A percentile compares a stretch with the other conserved stretches of the same genome.
These are phyloP conservation scores for Achlya flavicornis DNA, from an alignment of 2,888 invertebrate species.

Conservation along the genomic window DNA sequence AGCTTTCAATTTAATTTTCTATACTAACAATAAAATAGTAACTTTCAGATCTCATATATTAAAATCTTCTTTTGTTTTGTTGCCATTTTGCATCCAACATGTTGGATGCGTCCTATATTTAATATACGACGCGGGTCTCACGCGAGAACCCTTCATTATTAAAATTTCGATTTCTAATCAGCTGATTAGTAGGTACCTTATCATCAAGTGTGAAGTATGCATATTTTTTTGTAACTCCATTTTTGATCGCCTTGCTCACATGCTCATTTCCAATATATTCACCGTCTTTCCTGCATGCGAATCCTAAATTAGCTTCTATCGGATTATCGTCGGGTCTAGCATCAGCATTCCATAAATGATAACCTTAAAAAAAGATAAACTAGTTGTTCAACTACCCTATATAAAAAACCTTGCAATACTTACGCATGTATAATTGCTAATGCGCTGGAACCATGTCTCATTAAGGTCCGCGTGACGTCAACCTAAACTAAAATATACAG, in stretches of 20 bases:
- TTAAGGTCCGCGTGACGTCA: no score
- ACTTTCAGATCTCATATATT: no score
- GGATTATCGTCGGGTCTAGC: constrained; percentile 93
- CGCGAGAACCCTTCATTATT: no score
- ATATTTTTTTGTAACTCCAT: constrained; percentile 89
- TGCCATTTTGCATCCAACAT: no score
- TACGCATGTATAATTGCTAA: no score
- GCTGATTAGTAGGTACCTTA: constrained; percentile 67
- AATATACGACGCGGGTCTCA: no score
- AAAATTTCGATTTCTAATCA: neutral
- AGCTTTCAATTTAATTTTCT: no score
- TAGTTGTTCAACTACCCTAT: neutral
- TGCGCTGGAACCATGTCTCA: no score
- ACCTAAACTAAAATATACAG: no score
- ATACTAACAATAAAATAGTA: no score
- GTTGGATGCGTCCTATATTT: no score
- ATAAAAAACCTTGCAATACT: neutral
- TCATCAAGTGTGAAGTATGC: constrained; percentile 88
- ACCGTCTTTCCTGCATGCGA: constrained; percentile 90
- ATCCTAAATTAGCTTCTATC: constrained; percentile 91
- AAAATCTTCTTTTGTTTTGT: no score
- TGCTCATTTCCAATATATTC: constrained; percentile 90
- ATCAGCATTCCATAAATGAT: constrained; percentile 94
- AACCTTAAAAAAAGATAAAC: constrained; percentile 80
- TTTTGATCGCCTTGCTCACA: constrained; percentile 85